Conservation (phyloP, 2,113 vertebrate species). For the Petaurus breviceps region DNA sequence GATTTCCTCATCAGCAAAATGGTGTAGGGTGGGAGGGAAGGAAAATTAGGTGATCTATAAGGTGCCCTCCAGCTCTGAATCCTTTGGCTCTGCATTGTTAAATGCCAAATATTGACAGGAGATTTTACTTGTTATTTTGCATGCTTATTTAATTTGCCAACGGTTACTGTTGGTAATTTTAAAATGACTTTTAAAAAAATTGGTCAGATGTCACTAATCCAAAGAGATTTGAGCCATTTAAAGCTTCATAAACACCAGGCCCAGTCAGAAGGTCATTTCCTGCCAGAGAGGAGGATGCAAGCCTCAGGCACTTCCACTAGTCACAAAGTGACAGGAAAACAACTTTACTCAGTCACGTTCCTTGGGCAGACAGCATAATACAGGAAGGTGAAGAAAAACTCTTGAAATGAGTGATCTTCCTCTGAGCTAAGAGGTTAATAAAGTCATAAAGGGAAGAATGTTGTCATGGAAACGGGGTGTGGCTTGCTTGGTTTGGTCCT, state of each 20-base stretch:
- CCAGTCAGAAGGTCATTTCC: not conserved
- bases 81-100: not conserved
- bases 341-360: not conserved
- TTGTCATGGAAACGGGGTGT: not conserved
- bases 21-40: not conserved
- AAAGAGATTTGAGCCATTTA: slow-evolving; percentile 25
- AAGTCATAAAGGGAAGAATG: not conserved
- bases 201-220: slow-evolving; percentile 51
- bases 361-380: not conserved
- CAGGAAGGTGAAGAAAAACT: not conserved
- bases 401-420: slow-evolving; percentile 17
- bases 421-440: not conserved
- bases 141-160: not conserved
- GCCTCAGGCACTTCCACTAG: not conserved
- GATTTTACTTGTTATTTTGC: not conserved
- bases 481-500: not conserved
- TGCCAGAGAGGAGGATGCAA: not conserved
- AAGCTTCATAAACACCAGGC: slow-evolving; percentile 8
- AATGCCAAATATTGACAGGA: not conserved
- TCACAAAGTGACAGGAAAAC: not conserved
- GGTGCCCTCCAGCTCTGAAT: not conserved
- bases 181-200: not conserved
- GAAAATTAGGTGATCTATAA: not conserved
- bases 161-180: not conserved
- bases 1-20: not conserved